phyloP scores from a whole-genome alignment of 1,140 invertebrate species.

The Heliconius nattereri region DNA sequence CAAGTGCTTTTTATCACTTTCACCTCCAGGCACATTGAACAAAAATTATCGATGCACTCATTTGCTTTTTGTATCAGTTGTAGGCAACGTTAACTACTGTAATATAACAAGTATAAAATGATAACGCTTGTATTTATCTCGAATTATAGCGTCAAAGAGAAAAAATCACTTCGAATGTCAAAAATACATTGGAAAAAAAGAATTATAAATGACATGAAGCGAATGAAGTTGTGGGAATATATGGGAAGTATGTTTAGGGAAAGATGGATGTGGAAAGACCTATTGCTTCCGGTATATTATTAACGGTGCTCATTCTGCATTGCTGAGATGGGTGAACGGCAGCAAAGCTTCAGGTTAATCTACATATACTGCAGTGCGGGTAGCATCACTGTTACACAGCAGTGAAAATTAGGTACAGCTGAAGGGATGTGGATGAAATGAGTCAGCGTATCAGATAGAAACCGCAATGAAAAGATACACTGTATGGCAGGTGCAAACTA shows the following conservation, averaged over 20 bases:
- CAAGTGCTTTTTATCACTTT: conserved; percentile 21
- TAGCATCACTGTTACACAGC: neutral
- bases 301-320: neutral
- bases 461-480: too few relatives aligned
- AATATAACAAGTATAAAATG: neutral
- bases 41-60: neutral
- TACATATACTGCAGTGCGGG: neutral
- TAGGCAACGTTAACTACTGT: neutral
- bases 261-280: neutral
- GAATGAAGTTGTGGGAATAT: neutral
- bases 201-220: neutral
- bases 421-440: too few relatives aligned
- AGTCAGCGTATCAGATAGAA: too few relatives aligned
- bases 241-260: too few relatives aligned
- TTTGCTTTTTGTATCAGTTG: neutral
- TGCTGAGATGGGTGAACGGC: neutral
- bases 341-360: neutral
- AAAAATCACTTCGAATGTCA: too few relatives aligned
- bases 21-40: conserved; percentile 16
- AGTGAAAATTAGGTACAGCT: neutral
- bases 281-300: neutral
- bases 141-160: neutral
- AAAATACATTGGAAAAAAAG: too few relatives aligned
- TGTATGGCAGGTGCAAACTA: too few relatives aligned
- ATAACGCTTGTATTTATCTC: neutral